A percentile compares a stretch with the other conserved stretches of the same genome.
Conservation (phyloP, 2,113 vertebrate species). For the Periophthalmus modestus region DNA sequence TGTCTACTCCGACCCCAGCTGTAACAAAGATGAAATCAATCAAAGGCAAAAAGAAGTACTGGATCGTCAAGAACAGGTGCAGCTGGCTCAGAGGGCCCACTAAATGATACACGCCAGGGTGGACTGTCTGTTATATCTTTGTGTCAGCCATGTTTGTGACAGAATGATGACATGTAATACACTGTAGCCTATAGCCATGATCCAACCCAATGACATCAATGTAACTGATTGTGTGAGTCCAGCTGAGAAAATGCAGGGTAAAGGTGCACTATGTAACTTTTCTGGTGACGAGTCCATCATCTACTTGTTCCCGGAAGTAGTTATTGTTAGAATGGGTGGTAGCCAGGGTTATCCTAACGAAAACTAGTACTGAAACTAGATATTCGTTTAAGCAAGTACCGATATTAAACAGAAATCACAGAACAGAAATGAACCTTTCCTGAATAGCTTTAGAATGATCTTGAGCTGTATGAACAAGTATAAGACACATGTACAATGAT, state of each 20-base stretch:
- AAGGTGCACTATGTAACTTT: too few relatives aligned
- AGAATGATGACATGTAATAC: neutral
- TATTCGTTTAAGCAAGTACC: too few relatives aligned
- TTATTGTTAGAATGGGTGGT: too few relatives aligned
- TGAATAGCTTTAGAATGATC: too few relatives aligned
- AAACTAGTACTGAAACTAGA: too few relatives aligned
- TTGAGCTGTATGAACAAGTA: too few relatives aligned
- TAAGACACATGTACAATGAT: too few relatives aligned
- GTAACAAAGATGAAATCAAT: conserved; percentile 84
- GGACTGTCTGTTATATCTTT: neutral
- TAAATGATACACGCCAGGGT: conserved; percentile 12
- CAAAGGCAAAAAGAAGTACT: conserved; percentile 80
- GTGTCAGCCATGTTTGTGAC: conserved; percentile 5
- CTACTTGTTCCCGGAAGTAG: too few relatives aligned
- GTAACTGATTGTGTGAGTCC: conserved; percentile 20
- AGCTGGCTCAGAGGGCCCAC: conserved; percentile 32
- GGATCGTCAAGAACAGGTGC: conserved; percentile 94
- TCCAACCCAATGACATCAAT: neutral
- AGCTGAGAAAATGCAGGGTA: conserved; percentile 90
- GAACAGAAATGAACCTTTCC: too few relatives aligned
- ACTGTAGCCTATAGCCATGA: conserved; percentile 11
- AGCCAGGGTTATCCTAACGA: too few relatives aligned
- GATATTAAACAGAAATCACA: too few relatives aligned
- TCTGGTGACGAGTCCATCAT: too few relatives aligned
- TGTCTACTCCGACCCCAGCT: conserved; percentile 88